Conservation (phyloP, 2,113 vertebrate genomes). For the Trematomus loennbergii region DNA sequence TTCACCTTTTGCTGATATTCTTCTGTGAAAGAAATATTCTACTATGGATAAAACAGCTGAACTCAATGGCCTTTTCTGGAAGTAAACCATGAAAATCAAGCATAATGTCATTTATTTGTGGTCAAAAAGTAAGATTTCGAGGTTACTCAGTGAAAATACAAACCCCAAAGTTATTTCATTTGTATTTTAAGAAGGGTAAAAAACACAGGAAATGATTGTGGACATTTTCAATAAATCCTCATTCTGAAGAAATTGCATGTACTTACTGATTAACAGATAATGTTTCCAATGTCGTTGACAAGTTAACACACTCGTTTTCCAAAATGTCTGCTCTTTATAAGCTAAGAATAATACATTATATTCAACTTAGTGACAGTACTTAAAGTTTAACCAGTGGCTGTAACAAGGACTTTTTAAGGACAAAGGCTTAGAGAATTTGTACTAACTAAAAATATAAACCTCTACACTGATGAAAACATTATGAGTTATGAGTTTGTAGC, state of each 20-base stretch:
- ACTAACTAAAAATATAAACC: slow-evolving; percentile 13
- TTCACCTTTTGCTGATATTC: neutral
- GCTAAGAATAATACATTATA: slow-evolving; percentile 6
- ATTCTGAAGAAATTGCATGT: slow-evolving; percentile 13
- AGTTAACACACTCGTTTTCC: slow-evolving; percentile 5
- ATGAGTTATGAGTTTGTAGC: slow-evolving; percentile 22
- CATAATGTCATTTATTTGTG: neutral
- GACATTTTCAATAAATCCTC: slow-evolving; percentile 1
- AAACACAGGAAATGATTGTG: neutral
- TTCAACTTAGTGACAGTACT: slow-evolving; percentile 5
- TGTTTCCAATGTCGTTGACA: slow-evolving; percentile 17
- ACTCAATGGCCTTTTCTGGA: neutral
- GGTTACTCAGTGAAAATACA: neutral
- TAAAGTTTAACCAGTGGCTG: slow-evolving; percentile 6
- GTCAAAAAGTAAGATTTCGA: neutral
- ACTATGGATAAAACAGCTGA: neutral
- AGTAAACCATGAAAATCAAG: neutral
- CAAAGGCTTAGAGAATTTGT: neutral
- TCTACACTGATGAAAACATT: slow-evolving; percentile 20
- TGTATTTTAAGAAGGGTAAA: neutral
- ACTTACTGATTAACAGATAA: slow-evolving; percentile 14
- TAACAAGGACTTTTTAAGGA: neutral
- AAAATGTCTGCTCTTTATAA: slow-evolving; percentile 17
- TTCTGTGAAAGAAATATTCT: too few relatives aligned
- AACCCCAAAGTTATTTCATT: neutral